Percentiles rank a stretch among this genome's conserved stretches.
Conservation (phyloP, 1,140 invertebrate genomes). For the Calycopis cecrops region DNA sequence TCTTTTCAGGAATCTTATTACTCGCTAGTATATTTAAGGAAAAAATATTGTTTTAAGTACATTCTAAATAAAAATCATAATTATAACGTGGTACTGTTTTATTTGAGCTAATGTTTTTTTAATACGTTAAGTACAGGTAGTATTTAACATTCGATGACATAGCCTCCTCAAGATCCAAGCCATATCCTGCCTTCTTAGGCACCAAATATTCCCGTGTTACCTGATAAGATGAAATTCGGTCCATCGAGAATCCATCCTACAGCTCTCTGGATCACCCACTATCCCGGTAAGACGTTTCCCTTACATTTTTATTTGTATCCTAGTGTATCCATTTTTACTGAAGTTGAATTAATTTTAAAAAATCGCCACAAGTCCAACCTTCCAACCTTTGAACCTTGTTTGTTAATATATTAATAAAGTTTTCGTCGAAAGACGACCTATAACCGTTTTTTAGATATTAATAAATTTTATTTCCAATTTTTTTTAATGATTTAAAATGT, state of each 20-base stretch:
- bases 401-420: no score
- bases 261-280: slow-evolving; percentile 67
- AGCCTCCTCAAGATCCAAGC: slow-evolving; percentile 62
- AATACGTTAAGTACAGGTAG: slow-evolving; percentile 39
- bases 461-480: no score
- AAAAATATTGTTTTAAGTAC: slow-evolving; percentile 67
- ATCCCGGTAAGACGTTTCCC: slow-evolving; percentile 70
- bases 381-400: slow-evolving; percentile 12
- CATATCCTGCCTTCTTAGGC: slow-evolving; percentile 62
- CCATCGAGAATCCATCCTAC: slow-evolving; percentile 67
- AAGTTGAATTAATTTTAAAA: slow-evolving; percentile 16
- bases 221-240: slow-evolving; percentile 55
- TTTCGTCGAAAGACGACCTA: no score
- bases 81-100: slow-evolving; percentile 37
- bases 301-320: slow-evolving; percentile 65
- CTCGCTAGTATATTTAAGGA: slow-evolving; percentile 69
- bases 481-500: no score
- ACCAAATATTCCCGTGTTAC: slow-evolving; percentile 61
- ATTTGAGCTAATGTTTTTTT: slow-evolving; percentile 32
- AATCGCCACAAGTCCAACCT: slow-evolving; percentile 15
- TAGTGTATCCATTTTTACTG: slow-evolving; percentile 41
- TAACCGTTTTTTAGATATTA: no score
- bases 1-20: slow-evolving; percentile 67
- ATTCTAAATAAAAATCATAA: slow-evolving; percentile 66
- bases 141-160: slow-evolving; percentile 35